A percentile compares a stretch with the other conserved stretches of the same genome.
These are phyloP conservation scores for Genyomyrus donnyi DNA, from an alignment of 2,113 vertebrate genomes.

Conservation along the genomic window DNA sequence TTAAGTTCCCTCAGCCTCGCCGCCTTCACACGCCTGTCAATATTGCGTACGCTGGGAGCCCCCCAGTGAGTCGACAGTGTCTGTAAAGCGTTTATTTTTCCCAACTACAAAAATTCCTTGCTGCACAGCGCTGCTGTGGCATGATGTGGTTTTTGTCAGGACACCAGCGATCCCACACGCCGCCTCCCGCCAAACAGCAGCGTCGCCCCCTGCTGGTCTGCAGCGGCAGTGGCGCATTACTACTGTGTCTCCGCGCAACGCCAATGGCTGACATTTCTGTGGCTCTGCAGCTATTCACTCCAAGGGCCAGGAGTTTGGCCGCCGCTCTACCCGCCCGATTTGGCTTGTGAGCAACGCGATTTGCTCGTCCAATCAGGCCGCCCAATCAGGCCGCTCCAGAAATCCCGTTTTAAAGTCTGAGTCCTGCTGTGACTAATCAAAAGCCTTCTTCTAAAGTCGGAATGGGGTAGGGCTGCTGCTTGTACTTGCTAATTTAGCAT, in stretches of 20 bases:
- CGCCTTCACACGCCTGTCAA: neutral
- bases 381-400: neutral
- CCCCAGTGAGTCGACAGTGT: neutral
- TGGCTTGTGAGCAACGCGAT: neutral
- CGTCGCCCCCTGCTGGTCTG: neutral
- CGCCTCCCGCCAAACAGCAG: neutral
- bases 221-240: neutral
- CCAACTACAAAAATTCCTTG: neutral
- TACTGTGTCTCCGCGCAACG: neutral
- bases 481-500: conserved; percentile 5
- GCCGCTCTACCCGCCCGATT: neutral
- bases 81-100: neutral
- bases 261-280: neutral
- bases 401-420: neutral
- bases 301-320: neutral
- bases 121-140: neutral
- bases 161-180: too few species aligned
- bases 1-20: neutral
- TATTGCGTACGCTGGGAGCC: neutral
- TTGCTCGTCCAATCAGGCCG: neutral
- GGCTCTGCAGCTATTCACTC: neutral
- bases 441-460: neutral
- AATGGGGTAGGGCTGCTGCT: neutral
- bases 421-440: neutral
- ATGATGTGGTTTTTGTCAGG: neutral